These are phyloP conservation scores for Microcebus griseorufus DNA, from an alignment of 2,113 vertebrate genomes.

Conservation along the genomic window DNA sequence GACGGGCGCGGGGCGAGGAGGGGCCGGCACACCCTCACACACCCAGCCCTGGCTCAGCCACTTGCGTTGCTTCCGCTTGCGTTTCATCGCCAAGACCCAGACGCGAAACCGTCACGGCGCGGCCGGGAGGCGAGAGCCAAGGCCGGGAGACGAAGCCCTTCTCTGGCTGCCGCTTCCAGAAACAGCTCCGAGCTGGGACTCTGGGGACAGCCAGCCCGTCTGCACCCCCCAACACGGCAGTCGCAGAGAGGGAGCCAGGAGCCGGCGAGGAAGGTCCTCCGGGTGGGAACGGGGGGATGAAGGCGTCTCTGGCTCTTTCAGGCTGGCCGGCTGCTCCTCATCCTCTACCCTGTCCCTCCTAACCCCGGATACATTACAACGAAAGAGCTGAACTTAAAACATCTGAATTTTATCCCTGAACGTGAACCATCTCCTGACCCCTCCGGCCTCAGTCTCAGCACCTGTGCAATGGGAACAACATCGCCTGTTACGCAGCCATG, in stretches of 20 bases:
- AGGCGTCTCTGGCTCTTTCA: neutral
- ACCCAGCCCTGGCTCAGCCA: too few relatives aligned
- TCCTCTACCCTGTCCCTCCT: too few relatives aligned
- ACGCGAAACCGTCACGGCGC: neutral
- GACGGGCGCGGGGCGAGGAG: accelerated
- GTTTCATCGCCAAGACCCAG: neutral
- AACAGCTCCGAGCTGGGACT: neutral
- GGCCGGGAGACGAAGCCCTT: neutral
- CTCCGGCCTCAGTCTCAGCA: neutral
- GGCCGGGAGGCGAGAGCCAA: too few relatives aligned
- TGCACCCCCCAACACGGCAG: too few relatives aligned
- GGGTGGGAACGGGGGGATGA: neutral
- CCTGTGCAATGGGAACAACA: neutral
- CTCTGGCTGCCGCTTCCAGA: neutral
- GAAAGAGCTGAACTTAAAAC: neutral
- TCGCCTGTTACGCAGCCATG: too few relatives aligned
- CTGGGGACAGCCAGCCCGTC: too few relatives aligned
- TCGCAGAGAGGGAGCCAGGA: neutral
- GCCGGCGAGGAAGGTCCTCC: too few relatives aligned
- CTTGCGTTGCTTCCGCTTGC: too few relatives aligned
- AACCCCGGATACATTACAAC: neutral
- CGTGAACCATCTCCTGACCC: neutral
- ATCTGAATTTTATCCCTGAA: neutral
- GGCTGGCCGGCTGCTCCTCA: too few relatives aligned
- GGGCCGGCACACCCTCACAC: neutral